Evolutionary conservation across 2,888 invertebrate species (phyloP).

Genomic region (Phragmatobia fuliginosa): DNA sequence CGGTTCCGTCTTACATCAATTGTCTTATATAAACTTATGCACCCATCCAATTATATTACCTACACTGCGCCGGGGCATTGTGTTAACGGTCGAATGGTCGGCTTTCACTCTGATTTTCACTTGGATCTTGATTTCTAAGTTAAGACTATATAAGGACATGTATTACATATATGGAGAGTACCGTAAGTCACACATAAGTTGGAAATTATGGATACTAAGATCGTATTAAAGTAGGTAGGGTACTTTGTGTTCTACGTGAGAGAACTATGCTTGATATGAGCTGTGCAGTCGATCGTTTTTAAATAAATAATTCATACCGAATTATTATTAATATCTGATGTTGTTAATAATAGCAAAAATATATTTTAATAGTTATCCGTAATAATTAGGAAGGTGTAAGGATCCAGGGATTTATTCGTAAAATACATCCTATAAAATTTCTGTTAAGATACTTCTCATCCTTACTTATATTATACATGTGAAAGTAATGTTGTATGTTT

Average conservation of each 20-base stretch:
- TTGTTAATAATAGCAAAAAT: neutral
- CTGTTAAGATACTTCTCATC: too few relatives aligned
- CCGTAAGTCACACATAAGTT: neutral
- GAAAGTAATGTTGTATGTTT: too few relatives aligned
- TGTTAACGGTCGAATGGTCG: constrained; percentile 50
- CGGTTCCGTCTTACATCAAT: constrained; percentile 3
- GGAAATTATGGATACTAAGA: neutral
- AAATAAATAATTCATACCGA: too few relatives aligned
- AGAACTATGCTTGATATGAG: too few relatives aligned
- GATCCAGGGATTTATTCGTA: too few relatives aligned
- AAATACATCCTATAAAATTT: too few relatives aligned
- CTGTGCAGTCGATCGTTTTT: too few relatives aligned
- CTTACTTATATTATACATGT: too few relatives aligned
- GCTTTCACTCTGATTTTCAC: constrained; percentile 50
- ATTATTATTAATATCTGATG: neutral
- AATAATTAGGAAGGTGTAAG: neutral
- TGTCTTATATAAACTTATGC: constrained; percentile 29
- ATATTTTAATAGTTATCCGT: neutral
- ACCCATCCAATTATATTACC: constrained; percentile 31
- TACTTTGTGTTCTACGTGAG: too few relatives aligned
- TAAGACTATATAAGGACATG: constrained; percentile 28
- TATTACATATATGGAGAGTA: constrained; percentile 2
- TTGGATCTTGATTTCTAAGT: constrained; percentile 42
- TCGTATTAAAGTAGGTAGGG: neutral
- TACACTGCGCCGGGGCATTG: constrained; percentile 38